phyloP scores from a whole-genome alignment of 2,797 vertebrate species.

The Platyrinchus mystaceus region DNA sequence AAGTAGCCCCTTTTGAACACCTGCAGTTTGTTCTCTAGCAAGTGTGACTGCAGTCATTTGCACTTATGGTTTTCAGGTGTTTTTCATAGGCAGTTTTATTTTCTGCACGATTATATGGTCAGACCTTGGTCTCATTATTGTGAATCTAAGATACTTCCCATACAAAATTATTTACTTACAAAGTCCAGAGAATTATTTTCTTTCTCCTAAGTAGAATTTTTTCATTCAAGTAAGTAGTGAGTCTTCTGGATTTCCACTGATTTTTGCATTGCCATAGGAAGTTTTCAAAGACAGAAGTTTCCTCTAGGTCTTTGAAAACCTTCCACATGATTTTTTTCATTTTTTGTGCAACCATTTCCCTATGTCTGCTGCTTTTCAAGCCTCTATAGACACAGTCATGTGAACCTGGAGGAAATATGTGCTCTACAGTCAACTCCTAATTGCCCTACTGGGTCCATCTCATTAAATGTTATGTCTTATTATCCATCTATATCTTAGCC shows the following conservation, averaged over 20 bases:
- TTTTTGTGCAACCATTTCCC: neutral
- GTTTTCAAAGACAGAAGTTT: neutral
- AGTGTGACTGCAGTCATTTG: neutral
- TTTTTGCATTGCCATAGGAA: neutral
- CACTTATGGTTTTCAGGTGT: neutral
- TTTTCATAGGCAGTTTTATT: neutral
- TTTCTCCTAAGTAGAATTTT: neutral
- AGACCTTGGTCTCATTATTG: neutral
- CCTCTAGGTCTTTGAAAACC: neutral
- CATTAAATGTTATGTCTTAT: conserved; percentile 28
- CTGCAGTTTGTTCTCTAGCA: neutral
- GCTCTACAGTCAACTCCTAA: conserved; percentile 20
- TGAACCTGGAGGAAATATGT: conserved; percentile 3
- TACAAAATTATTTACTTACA: neutral
- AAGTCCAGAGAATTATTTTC: neutral
- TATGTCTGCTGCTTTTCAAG: neutral
- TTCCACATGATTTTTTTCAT: neutral
- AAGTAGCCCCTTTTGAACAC: neutral
- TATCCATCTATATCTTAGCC: neutral
- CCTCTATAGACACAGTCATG: neutral
- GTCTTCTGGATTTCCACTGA: neutral
- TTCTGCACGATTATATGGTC: neutral
- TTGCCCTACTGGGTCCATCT: conserved; percentile 13
- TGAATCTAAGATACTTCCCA: neutral
- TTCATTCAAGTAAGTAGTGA: neutral